Evolutionary conservation across 35 echinoderm and acorn worm species (phyloP), one percentile per base, ranked within the genome.

Genomic region (Ophiothrix spiculata): DNA sequence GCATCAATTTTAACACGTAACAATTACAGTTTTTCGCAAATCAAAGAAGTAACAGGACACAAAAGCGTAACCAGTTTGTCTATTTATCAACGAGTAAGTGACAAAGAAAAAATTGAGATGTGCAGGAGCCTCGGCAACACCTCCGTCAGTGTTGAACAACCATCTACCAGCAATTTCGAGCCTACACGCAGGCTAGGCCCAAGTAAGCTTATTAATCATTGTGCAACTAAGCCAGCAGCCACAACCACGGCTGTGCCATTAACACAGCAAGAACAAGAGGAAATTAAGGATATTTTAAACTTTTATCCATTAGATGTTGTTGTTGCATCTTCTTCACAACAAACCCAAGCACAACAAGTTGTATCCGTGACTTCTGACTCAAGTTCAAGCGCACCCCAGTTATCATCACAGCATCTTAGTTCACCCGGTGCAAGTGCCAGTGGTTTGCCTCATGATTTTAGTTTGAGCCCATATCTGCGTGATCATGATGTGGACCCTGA

Each of bases 41-140:
- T 84, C 35, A 49, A 84, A 31, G 81, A 49, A 35, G 81, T 84
- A 33, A 84, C 81, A 23, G 81, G 81, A 42, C 81, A 84, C 81
- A 84, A 69, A 31, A 64, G 49, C 0, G 81, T 84, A n/a, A 73
- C 28, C 38, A 64, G 45, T 37, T 56, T 84, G 54, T 0, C 81
- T 21, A 37, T 69, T 2, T 84, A 84, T 69, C 81, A 84, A 84
- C 46, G 81, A 15, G 81, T 84, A 19, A 35, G 49, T 15, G 49
- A 84, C 37, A 32, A 37, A 32, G 81, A 84, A 17, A 69, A 15
- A 28, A n/a, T 49, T 10, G 6, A 69, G 1, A 84, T 84, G 81
- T 46, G 49, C 1, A 64, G n/a, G 38, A 64, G 2, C 0, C 81
- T 84, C 0, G 73, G 81, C 73, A 56, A 84, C 0, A 84, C 33